Conservation (phyloP, 2,113 vertebrate genomes). For the Condylura cristata region DNA sequence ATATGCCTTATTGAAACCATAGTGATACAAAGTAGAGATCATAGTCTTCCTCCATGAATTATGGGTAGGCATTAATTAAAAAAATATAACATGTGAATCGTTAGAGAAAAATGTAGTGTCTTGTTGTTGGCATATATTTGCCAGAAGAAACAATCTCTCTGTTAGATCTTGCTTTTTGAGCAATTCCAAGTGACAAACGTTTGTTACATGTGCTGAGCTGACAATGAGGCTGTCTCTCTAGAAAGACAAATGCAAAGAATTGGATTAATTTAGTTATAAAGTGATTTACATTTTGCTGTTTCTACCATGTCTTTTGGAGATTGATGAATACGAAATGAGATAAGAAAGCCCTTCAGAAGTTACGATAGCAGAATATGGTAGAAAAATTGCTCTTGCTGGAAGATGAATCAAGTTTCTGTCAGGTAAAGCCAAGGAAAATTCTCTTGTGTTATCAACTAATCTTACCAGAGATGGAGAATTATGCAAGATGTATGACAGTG, state of each 20-base stretch:
- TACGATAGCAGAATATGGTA: slow-evolving; percentile 60
- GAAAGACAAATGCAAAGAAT: slow-evolving; percentile 77
- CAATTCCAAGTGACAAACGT: slow-evolving; percentile 51
- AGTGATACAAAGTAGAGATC: not conserved
- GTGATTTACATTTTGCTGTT: slow-evolving; percentile 80
- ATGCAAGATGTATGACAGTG: slow-evolving; percentile 71
- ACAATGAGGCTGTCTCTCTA: slow-evolving; percentile 68
- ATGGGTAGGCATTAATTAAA: slow-evolving; percentile 57
- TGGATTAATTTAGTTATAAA: slow-evolving; percentile 80
- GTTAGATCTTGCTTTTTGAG: slow-evolving; percentile 68
- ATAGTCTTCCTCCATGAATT: not conserved
- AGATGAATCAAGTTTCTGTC: slow-evolving; percentile 74
- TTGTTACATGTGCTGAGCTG: slow-evolving; percentile 76
- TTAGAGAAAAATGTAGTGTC: slow-evolving; percentile 57
- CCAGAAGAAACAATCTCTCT: slow-evolving; percentile 65
- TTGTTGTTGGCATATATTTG: slow-evolving; percentile 63
- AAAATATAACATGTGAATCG: slow-evolving; percentile 59
- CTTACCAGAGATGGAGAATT: slow-evolving; percentile 68
- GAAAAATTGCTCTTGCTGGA: slow-evolving; percentile 76
- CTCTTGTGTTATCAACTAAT: slow-evolving; percentile 79
- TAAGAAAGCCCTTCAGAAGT: slow-evolving; percentile 78
- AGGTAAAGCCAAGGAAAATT: slow-evolving; percentile 79
- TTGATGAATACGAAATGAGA: slow-evolving; percentile 80
- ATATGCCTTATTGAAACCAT: not conserved
- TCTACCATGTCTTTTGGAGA: slow-evolving; percentile 62